Base-by-base conservation (phyloP, 2,113 vertebrate genomes). In the Cebus imitator region DNA sequence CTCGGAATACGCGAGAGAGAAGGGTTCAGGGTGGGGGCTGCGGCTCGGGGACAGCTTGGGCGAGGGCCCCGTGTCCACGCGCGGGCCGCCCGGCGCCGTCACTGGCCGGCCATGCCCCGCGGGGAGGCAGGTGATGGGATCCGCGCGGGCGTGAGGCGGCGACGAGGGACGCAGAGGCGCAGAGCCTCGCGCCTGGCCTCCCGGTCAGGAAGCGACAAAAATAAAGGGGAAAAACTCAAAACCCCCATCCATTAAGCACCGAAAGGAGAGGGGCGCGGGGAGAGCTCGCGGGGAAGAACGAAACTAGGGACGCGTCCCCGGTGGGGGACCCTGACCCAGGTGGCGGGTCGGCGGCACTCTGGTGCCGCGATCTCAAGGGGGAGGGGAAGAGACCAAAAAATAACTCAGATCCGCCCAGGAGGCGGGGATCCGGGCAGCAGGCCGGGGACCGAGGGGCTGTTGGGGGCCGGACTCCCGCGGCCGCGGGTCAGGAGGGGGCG, bases 401-500 rank as follows among this genome's bases (percentile, higher is more conserved):
- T 30, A 48, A 73, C 25, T 94, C 45, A 37, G 72, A 11, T 81
- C 73, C 88, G 43, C 95, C 37, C 45, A 86, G 73, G 86, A 70
- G 57, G 87, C 55, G 30, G 80, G 73, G 86, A 35, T 27, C 32
- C 57, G 20, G 66, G 83, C 73, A 45, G 96, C 83, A 76, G 87
- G 82, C 75, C 66, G 61, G 40, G 73, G 27, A 17, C 55, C 37
- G n/a, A 57, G 43, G 43, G n/a, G 45, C 52, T 6, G 55, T 23
- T 10, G 32, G 45, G 48, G 79, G 52, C 75, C n/a, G 6, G 52
- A 82, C 58, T 58, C 72, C 72, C 55, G 87, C 78, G 30, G 55
- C 76, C 35, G 90, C 40, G 32, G 72, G 86, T 94, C 87, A 61
- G 50, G 66, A 87, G 50, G 88, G 68, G 40, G 91, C 93, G 87